Evolutionary conservation across 2,888 invertebrate genomes (phyloP), one percentile per base, ranked within the genome.

Genomic region (Nemotelus pantherinus): DNA sequence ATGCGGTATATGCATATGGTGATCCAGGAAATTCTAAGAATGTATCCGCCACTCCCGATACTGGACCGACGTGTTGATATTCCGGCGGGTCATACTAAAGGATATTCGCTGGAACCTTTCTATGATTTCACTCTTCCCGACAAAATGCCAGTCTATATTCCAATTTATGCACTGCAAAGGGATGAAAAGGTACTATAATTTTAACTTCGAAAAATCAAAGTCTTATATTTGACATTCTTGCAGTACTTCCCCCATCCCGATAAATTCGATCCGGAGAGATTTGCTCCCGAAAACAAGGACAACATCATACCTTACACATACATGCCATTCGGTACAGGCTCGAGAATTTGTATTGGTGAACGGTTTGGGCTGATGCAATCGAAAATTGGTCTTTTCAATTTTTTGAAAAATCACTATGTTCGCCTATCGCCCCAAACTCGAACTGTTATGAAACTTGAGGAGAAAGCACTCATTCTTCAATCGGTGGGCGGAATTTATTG

Each of bases 1-100:
- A 83, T 89, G 85, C 82, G 85, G 47, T 89, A 88, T 80, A 82
- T 89, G 81, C 87, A 89, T 77, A 87, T 86, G 82, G 86, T 83
- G 41, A 81, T 84, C 39, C 80, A 81, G 53, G 87, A 88, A 80
- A 83, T 84, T 7, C 79, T 87, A 53, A 83, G 88, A 2, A 79
- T 87, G 71, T 88, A 88, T 82, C 87, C 88, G 0, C 83, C 85
- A 0, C 65, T 87, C 4, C 86, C 88, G 2, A 85, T 86, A 77
- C 78, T 88, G 47, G 87, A 88, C 80, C 83, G 88, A 10, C 82
- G 83, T 55, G 87, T 86, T 75, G 85, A 84, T 3, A 78, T 82
- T 3, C 45, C 80, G 0, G 68, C 78, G 39, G 83, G 79, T 0
- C 80, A 81, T 2, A 72, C 79, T 0, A 72, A 80, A 41, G 84